Evolutionary conservation across 1,140 invertebrate genomes (phyloP).

Genomic region (Chionoecetes opilio): DNA sequence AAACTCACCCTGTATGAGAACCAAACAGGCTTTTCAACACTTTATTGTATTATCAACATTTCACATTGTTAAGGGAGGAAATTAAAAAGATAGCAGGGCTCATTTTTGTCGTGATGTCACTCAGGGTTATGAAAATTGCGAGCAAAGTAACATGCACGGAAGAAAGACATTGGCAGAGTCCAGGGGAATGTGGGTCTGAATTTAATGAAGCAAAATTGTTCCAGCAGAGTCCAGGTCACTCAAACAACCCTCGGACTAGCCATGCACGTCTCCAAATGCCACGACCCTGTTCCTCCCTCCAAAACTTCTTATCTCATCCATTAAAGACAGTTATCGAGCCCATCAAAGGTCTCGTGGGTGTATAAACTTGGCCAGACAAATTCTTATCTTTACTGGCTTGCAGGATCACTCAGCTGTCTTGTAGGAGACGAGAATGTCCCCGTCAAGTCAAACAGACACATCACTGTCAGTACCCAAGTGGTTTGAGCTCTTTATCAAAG

Average conservation of each 20-base stretch:
- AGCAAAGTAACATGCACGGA: not conserved
- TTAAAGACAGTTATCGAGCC: not conserved
- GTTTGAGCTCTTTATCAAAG: not conserved
- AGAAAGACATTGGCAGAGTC: not conserved
- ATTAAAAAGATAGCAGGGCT: too few relatives aligned
- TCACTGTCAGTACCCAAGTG: not conserved
- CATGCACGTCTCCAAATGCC: not conserved
- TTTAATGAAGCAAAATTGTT: not conserved
- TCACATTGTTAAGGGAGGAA: too few relatives aligned
- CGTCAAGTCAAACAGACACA: not conserved
- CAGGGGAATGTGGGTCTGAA: not conserved
- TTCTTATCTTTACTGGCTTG: constrained; percentile 30
- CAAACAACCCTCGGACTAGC: not conserved
- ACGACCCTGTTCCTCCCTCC: not conserved
- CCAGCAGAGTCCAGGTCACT: not conserved
- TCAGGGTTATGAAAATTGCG: too few relatives aligned
- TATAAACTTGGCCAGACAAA: not conserved
- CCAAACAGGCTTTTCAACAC: too few relatives aligned
- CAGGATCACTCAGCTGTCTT: not conserved
- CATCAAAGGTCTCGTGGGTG: not conserved
- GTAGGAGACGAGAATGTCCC: not conserved
- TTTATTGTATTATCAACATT: too few relatives aligned
- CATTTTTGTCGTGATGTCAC: too few relatives aligned
- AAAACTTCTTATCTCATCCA: constrained; percentile 12
- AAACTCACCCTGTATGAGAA: too few relatives aligned